Base-by-base conservation (phyloP, 2,888 invertebrate genomes). In the Mesodorylaimus sp. region DNA sequence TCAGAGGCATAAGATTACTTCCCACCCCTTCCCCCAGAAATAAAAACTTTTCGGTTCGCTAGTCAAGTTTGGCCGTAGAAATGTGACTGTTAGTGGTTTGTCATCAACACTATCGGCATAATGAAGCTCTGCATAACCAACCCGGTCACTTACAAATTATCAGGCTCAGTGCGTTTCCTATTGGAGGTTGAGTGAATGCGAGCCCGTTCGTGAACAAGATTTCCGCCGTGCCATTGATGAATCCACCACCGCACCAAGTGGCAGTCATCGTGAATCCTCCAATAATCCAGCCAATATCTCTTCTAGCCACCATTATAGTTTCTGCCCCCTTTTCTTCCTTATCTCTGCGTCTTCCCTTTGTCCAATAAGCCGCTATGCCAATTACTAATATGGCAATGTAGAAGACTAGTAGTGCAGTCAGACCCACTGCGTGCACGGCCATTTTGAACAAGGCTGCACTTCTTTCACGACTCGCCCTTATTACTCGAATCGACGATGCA, bases 241-340 rank as follows among this genome's bases (percentile, higher is more conserved):
- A 93, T 48, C 91, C 93, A 45, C 93, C 93, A n/a, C n/a, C n/a
- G n/a, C n/a, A n/a, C n/a, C n/a, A n/a, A n/a, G n/a, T n/a, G n/a
- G n/a, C n/a, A 54, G 91, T 93, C 91, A 93, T 93, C 32, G 93
- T 93, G 65, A 93, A 91, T 61, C 91, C 85, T 42, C 93, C 93
- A 51, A 93, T 91, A 66, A 91, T 82, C 49, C 89, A 75, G 2
- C 91, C 69, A 47, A 93, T 89, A 66, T 88, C 89, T 51, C 91
- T 75, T 5, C 91, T 91, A 0, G 93, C 93, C 66, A 93, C 72
- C 89, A 93, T 91, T 50, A 93, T 87, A 71, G 89, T 89, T 71
- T 91, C 91, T 67, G 74, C 72, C 55, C n/a, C n/a, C 84, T 84
- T 47, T 83, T 13, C 29, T 2, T 23, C 26, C 29, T 21, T n/a